Conservation (phyloP, 2,113 vertebrate genomes). For the Podilymbus podiceps region DNA sequence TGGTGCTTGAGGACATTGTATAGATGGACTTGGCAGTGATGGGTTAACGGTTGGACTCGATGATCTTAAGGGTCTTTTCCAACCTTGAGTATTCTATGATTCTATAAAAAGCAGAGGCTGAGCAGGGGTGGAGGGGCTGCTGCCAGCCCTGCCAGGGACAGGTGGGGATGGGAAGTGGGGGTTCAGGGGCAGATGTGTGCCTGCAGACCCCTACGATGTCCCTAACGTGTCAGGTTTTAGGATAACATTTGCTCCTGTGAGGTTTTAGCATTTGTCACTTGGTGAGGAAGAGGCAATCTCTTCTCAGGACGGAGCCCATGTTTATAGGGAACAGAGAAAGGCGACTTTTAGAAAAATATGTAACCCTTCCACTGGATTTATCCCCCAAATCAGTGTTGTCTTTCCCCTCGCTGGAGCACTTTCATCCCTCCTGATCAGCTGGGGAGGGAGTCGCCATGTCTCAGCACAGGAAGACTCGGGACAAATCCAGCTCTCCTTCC, state of each 20-base stretch:
- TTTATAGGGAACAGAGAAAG: neutral
- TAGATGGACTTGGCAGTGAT: no score
- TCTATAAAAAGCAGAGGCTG: neutral
- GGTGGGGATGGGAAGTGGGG: accelerated
- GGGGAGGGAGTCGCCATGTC: neutral
- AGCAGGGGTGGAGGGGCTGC: neutral
- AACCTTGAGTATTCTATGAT: no score
- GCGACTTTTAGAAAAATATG: neutral
- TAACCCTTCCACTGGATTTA: neutral
- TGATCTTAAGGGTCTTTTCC: no score
- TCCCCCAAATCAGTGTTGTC: neutral
- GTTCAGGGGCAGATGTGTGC: accelerated
- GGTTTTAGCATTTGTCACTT: neutral
- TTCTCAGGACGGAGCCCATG: neutral
- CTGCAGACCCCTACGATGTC: accelerated
- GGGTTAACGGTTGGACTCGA: no score
- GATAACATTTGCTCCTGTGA: neutral
- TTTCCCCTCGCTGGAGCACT: neutral
- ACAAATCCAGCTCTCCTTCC: neutral
- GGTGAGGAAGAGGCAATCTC: neutral
- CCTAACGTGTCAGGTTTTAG: neutral
- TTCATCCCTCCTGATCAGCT: neutral
- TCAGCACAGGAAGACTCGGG: neutral
- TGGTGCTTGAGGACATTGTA: no score
- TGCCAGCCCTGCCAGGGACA: neutral